phyloP scores from a whole-genome alignment of 1,140 invertebrate species.

The Caerostris extrusa region DNA sequence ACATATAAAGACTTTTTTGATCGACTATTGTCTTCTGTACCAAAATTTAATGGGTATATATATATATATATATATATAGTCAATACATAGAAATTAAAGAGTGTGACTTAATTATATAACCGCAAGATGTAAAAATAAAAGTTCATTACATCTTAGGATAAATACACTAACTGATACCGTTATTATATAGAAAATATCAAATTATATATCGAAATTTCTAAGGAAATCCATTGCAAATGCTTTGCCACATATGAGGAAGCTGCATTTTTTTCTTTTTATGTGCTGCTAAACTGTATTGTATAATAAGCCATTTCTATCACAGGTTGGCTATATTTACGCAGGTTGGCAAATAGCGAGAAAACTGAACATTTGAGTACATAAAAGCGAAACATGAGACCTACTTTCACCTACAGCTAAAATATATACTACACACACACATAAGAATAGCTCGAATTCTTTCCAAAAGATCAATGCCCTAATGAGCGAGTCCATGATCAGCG shows the following conservation, averaged over 20 bases:
- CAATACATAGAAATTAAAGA: too few species aligned
- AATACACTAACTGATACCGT: too few species aligned
- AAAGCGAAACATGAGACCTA: neutral
- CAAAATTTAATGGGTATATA: too few species aligned
- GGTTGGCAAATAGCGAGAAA: neutral
- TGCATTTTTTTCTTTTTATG: neutral
- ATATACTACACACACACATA: neutral
- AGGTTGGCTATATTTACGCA: neutral
- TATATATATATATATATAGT: too few species aligned
- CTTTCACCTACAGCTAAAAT: neutral
- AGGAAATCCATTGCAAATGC: too few species aligned
- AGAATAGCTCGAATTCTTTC: neutral
- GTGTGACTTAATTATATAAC: too few species aligned
- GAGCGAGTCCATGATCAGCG: conserved; percentile 1
- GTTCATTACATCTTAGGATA: too few species aligned
- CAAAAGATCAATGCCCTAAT: conserved; percentile 23
- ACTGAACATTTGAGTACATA: neutral
- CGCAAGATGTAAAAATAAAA: too few species aligned
- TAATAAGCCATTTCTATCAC: neutral
- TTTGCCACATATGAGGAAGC: neutral
- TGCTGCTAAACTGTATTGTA: neutral
- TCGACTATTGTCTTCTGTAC: too few species aligned
- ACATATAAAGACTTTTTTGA: too few species aligned
- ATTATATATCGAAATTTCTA: too few species aligned
- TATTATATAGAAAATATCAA: too few species aligned